Evolutionary conservation across 2,113 vertebrate species (phyloP).

Genomic region (Dermatemys mawii): DNA sequence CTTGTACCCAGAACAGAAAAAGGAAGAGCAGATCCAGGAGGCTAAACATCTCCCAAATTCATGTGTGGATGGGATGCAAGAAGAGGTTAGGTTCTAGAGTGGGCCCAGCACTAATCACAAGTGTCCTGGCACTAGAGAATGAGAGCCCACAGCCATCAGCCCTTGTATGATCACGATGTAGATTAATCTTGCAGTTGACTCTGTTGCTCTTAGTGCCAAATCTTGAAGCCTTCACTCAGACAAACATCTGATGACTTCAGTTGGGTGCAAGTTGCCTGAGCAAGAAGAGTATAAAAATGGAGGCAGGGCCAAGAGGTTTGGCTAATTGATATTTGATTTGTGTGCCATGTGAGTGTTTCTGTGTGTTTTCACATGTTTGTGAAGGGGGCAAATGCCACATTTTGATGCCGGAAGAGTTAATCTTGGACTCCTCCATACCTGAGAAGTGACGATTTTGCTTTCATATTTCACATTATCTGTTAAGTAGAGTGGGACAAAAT

Average conservation of each 20-base stretch:
- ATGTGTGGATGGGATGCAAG: not conserved
- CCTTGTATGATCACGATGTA: not conserved
- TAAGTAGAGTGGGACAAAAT: not conserved
- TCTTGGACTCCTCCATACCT: slow-evolving; percentile 43
- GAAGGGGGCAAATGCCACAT: slow-evolving; percentile 6
- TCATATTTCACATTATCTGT: not conserved
- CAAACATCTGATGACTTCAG: not conserved
- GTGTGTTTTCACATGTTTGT: not conserved
- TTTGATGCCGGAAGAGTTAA: slow-evolving; percentile 52
- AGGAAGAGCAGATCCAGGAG: not conserved
- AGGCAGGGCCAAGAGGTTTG: not conserved
- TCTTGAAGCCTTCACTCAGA: not conserved
- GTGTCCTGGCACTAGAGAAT: not conserved
- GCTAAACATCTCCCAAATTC: not conserved
- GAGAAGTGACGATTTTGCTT: slow-evolving; percentile 45
- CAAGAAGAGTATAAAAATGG: not conserved
- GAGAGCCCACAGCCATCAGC: not conserved
- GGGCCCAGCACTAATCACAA: not conserved
- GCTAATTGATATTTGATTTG: not conserved
- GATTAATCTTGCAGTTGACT: not conserved
- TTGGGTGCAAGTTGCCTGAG: not conserved
- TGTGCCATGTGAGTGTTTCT: not conserved
- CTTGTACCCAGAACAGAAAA: rapidly evolving
- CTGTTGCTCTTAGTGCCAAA: not conserved
- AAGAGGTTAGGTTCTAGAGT: not conserved